Conservation (phyloP, 2,888 invertebrate genomes). For the Hirudinaria manillensis region DNA sequence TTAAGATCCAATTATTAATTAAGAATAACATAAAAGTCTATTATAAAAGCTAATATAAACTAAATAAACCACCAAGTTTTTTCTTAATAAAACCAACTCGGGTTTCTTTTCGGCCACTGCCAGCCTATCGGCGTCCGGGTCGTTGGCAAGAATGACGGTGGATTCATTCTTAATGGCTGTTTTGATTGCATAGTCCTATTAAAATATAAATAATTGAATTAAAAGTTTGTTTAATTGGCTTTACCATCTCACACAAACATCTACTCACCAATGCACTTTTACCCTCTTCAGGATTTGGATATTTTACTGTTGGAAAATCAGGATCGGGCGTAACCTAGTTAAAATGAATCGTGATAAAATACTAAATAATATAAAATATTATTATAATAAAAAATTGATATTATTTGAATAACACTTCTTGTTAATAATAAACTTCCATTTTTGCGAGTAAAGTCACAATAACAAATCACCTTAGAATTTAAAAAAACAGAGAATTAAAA, state of each 20-base stretch:
- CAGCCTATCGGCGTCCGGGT: conserved; percentile 94
- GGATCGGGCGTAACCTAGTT: conserved; percentile 81
- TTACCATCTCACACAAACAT: background rate
- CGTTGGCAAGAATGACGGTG: conserved; percentile 82
- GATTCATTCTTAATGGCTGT: conserved; percentile 69
- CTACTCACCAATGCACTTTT: conserved; percentile 64
- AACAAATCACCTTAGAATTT: too few relatives aligned
- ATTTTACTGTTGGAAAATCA: conserved; percentile 90
- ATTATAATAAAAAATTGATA: conserved; percentile 13
- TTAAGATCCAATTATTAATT: too few relatives aligned
- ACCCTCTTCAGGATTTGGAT: conserved; percentile 97
- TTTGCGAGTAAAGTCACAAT: background rate
- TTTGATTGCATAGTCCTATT: conserved; percentile 64
- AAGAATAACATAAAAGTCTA: too few relatives aligned
- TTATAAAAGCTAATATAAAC: too few relatives aligned
- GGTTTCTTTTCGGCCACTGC: conserved; percentile 80
- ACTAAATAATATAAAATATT: conserved; percentile 21
- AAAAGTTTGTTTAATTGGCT: background rate
- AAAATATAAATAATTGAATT: conserved; percentile 17
- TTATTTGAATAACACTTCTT: background rate
- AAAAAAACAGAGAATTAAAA: background rate
- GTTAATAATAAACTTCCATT: background rate
- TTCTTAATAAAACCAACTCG: conserved; percentile 55
- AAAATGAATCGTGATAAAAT: background rate
- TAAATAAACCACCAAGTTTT: background rate